Evolutionary conservation across 92 coral and sea anemone species (phyloP), one percentile per base, ranked within the genome.

Genomic region (Actinostola sp.): DNA sequence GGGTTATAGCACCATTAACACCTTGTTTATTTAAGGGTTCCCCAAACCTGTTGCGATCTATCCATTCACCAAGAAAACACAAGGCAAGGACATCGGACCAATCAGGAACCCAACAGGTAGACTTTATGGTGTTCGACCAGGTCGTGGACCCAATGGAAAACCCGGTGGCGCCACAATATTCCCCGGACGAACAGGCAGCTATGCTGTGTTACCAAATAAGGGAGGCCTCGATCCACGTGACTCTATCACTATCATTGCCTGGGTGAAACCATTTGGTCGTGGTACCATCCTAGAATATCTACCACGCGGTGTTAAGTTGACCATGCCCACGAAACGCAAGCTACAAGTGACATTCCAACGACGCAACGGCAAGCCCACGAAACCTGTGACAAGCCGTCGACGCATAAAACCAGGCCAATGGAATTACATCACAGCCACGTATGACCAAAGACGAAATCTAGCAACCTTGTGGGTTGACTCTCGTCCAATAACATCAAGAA

Each of bases 261-360:
- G 96, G 96, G 84, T 89, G 15, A 86, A 82, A 34, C 96, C 96
- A 1, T 55, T 20, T 24, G 69, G 81, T n/a, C 39, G 83, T 24
- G 96, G 96, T 39, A 85, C 92, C 0, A 51, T 89, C 63, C 81
- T 89, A 56, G 92, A 89, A 59, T 89, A 86, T 24, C 42, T 60
- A 31, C 89, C 89, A 0, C 59, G 60, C n/a, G 96, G 96, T 7
- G 85, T 86, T 2, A 91, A 82, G 41, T 1, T 89, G 1, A 87
- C 89, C 81, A 80, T 89, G 61, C 88, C 79, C 23, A 78, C 76
- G 5, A 36, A 73, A 1, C 52, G 81, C 8, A 73, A 56, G 43
- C 66, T 83, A 12, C 84, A 78, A 24, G 96, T 75, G 16, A 77
- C 86, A 25, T 86, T 89, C 63, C 73, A 75, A 33, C 65, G 92